Conservation (phyloP, 1,140 invertebrate species). For the Babylonia areolata region DNA sequence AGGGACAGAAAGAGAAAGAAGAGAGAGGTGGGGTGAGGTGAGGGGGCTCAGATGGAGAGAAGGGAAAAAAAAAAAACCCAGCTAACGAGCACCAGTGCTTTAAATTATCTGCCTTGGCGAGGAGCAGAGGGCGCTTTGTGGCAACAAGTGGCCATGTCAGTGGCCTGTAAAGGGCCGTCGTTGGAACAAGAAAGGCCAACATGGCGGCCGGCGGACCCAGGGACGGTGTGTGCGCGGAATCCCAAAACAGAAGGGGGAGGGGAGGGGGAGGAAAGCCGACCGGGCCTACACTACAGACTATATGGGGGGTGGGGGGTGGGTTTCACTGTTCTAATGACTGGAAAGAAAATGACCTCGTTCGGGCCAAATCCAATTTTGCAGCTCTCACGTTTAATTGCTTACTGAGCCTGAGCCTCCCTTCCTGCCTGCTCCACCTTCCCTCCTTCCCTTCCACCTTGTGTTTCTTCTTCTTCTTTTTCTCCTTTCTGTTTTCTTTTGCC, state of each 20-base stretch:
- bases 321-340: slow-evolving; percentile 8
- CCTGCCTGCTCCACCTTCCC: too few relatives aligned
- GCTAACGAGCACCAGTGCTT: too few relatives aligned
- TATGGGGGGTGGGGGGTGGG: too few relatives aligned
- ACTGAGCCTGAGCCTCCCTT: not conserved
- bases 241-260: not conserved
- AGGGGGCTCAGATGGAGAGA: not conserved
- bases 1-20: not conserved
- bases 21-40: not conserved
- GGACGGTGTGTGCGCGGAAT: too few relatives aligned
- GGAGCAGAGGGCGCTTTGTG: not conserved
- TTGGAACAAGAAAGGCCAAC: not conserved
- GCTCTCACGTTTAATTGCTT: slow-evolving; percentile 29
- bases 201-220: not conserved
- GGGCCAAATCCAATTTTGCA: slow-evolving; percentile 16
- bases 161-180: not conserved
- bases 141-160: not conserved
- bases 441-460: too few relatives aligned
- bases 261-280: too few relatives aligned
- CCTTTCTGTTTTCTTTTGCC: too few relatives aligned
- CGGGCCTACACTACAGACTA: too few relatives aligned
- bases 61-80: too few relatives aligned
- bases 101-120: not conserved
- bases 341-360: slow-evolving; percentile 11
- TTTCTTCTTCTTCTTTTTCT: too few relatives aligned